These are phyloP conservation scores for Sebastes oblongus DNA, from an alignment of 2,797 vertebrate species.

Conservation along the genomic window DNA sequence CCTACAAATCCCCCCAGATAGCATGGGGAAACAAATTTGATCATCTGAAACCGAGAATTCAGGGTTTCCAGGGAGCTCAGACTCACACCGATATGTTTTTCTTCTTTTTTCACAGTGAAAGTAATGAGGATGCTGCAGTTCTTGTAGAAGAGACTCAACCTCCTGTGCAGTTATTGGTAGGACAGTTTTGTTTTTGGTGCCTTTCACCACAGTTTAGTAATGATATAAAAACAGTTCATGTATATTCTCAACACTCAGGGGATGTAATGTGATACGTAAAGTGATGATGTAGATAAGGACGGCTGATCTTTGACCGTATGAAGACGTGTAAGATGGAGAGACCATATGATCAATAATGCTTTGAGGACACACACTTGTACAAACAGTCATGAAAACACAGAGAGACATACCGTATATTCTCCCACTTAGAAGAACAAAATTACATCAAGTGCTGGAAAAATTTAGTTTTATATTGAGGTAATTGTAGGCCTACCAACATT, in stretches of 20 bases:
- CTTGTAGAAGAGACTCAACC: background rate
- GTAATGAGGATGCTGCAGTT: background rate
- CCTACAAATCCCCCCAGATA: background rate
- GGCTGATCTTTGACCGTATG: slow-evolving; percentile 20
- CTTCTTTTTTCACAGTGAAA: background rate
- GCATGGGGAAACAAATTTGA: background rate
- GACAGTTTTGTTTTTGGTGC: background rate
- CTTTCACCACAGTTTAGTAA: background rate
- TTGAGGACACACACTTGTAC: background rate
- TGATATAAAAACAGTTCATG: background rate
- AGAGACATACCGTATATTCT: background rate
- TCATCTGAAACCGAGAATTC: background rate
- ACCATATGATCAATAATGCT: slow-evolving; percentile 29
- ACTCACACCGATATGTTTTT: background rate
- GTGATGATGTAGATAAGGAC: slow-evolving; percentile 23
- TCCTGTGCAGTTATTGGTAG: background rate
- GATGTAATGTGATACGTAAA: background rate
- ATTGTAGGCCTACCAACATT: background rate
- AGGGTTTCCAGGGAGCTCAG: background rate
- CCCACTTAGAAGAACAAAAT: background rate
- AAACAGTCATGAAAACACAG: background rate
- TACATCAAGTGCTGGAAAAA: background rate
- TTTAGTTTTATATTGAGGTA: background rate
- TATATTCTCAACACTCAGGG: background rate
- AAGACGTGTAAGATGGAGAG: slow-evolving; percentile 1